A percentile compares a stretch with the other conserved stretches of the same genome.
Evolutionary conservation across 2,888 invertebrate genomes (phyloP).

Genomic region (Drosophila fungiperda): DNA sequence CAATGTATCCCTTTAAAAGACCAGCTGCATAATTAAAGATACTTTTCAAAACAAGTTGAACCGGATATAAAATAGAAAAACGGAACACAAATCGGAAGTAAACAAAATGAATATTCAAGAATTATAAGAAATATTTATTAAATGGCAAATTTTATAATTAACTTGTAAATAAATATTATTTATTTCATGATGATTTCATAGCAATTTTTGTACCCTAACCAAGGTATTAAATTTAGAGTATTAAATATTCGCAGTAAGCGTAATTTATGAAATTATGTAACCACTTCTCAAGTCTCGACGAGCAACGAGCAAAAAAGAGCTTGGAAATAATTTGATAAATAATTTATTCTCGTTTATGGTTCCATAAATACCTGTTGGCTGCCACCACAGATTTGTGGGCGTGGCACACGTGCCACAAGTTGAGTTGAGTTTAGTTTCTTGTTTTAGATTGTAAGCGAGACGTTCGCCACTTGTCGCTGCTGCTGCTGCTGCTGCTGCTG

Average conservation of each 20-base stretch:
- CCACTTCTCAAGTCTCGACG: background rate
- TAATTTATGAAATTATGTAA: background rate
- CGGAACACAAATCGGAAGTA: background rate
- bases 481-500: slow-evolving; percentile 28
- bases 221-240: background rate
- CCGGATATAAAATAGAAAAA: background rate
- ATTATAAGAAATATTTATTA: no score
- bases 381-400: slow-evolving; percentile 39
- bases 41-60: background rate
- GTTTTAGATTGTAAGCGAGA: slow-evolving; percentile 53
- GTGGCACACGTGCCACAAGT: slow-evolving; percentile 27
- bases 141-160: background rate
- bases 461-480: slow-evolving; percentile 48
- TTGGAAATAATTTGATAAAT: slow-evolving; percentile 26
- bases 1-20: slow-evolving; percentile 1
- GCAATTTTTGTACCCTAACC: background rate
- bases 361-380: slow-evolving; percentile 30
- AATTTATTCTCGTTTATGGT: slow-evolving; percentile 46
- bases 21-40: background rate
- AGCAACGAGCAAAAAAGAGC: background rate
- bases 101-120: background rate
- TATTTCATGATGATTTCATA: background rate
- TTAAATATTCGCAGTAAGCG: background rate
- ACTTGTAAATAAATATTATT: background rate
- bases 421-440: background rate